Base-by-base conservation (phyloP, 2,797 vertebrate genomes). In the Sebastes ruberrimus region DNA sequence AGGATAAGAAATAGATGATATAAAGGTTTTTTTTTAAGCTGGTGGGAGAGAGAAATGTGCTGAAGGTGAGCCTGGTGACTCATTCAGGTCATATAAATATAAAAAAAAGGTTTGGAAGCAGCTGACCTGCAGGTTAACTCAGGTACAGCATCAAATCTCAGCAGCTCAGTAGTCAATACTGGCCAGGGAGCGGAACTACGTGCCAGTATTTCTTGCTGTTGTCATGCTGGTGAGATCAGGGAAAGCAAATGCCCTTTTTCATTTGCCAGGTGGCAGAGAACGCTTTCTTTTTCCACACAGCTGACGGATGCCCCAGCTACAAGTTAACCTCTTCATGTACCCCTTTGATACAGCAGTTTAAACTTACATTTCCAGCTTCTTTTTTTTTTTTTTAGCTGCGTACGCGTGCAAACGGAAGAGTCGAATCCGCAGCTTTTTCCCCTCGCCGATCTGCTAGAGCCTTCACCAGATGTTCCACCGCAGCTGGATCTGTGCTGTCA, bases 401-500 rank as follows among this genome's bases (percentile, higher is more conserved):
- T 38, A 16, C 4, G 4, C n/a, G 13, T 8, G 18, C 27, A 71
- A 85, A 72, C 1, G 6, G 10, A 60, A 22, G 14, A 53, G 28
- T 71, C 16, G 67, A 81, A 85, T 75, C 70, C 52, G 20, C 63
- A 32, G 59, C 8, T 71, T 73, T 63, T 59, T 46, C 42, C 65
- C 55, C 13, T 66, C 49, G 30, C 64, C 46, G 30, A 80, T 76
- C 72, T 69, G 59, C 27, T 53, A 4, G 83, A 66, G 67, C 55
- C 61, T 84, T 73, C 65, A 75, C 86, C 94, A 95, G 94, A 94
- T 95, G 93, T 92, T 94, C 72, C 77, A 70, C 66, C 66, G 52
- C 94, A 95, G 91, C 94, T 95, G 93, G 84, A 86, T 89, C 78
- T 80, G 49, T 61, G 80, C 88, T 85, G 82, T 92, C 91, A 93